A percentile compares a stretch with the other conserved stretches of the same genome.
Evolutionary conservation across 2,797 vertebrate species (phyloP).

Genomic region (Esox masquinongy): DNA sequence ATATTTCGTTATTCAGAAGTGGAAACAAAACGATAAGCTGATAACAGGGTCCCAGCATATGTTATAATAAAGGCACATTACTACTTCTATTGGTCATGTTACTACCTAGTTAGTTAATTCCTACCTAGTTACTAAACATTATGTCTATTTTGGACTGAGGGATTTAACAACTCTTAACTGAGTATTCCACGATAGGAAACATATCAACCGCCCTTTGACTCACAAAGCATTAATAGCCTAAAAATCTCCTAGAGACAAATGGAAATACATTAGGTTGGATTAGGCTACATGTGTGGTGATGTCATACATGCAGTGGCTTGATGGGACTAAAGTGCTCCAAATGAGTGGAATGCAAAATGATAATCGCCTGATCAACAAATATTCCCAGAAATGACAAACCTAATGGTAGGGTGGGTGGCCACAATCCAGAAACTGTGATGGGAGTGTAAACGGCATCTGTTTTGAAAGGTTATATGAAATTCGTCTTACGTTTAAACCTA

Average conservation of each 20-base stretch:
- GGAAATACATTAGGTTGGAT: constrained; percentile 76
- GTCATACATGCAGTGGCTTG: constrained; percentile 51
- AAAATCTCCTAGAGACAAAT: constrained; percentile 79
- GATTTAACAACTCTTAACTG: constrained; percentile 43
- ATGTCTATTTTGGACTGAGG: constrained; percentile 39
- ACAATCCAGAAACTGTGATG: constrained; percentile 24
- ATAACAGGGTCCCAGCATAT: constrained; percentile 76
- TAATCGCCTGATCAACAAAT: constrained; percentile 73
- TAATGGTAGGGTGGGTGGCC: constrained; percentile 41
- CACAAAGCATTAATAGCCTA: constrained; percentile 73
- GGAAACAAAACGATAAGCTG: constrained; percentile 71
- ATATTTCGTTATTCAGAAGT: constrained; percentile 70
- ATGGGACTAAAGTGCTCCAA: constrained; percentile 58
- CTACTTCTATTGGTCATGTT: constrained; percentile 67
- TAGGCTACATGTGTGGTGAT: constrained; percentile 67
- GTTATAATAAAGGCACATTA: constrained; percentile 63
- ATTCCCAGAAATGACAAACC: constrained; percentile 54
- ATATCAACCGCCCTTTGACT: constrained; percentile 62
- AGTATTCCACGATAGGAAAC: constrained; percentile 18
- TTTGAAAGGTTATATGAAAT: not conserved
- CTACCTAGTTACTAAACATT: constrained; percentile 55
- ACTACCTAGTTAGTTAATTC: constrained; percentile 68
- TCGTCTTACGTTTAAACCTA: not conserved
- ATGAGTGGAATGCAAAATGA: constrained; percentile 53
- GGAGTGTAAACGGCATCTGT: not conserved